Evolutionary conservation across 1,140 invertebrate genomes (phyloP), one percentile per base, ranked within the genome.

Genomic region (Euura saliciscinereae): DNA sequence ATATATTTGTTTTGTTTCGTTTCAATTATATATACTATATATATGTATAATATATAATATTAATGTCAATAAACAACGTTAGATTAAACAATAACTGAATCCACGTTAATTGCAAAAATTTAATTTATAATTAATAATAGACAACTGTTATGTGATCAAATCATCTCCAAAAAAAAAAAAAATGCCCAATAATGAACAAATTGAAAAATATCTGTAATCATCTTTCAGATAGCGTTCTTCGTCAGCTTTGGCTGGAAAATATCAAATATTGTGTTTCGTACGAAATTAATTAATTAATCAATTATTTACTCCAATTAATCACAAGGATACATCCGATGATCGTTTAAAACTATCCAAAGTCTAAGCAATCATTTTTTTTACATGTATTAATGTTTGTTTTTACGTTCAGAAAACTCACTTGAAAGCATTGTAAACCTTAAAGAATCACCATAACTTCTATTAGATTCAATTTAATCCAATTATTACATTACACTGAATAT

Each of bases 31-130:
- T 78, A 75, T 68, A 74, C 59, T 28, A 66, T 68, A 71, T 73
- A 73, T 70, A 77, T 78, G 78, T 76, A 78, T 42, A 72, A 28
- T 28, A 28, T 73, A 75, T 73, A 28, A 64, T 65, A 71, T 70
- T 45, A 11, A 45, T 74, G 70, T 71, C 46, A 67, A 66, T 70
- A 71, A 13, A 66, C 44, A 59, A 59, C 51, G 51, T 59, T 59
- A 59, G 51, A 59, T 59, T 8, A 59, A 59, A 59, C 51, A 59
- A n/a, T 59, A 59, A 59, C 51, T 59, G 10, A 59, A 59, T 59
- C 51, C 51, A 59, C 51, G 51, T 59, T 59, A 59, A 59, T 59
- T 59, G 51, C 51, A 59, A 59, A 1, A 28, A 59, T 59, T 59
- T 59, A 59, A 59, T 11, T 28, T n/a, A 59, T 59, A 11, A 11